Evolutionary conservation across 2,113 vertebrate species (phyloP), one percentile per base, ranked within the genome.

Genomic region (Ceyx melanurus): DNA sequence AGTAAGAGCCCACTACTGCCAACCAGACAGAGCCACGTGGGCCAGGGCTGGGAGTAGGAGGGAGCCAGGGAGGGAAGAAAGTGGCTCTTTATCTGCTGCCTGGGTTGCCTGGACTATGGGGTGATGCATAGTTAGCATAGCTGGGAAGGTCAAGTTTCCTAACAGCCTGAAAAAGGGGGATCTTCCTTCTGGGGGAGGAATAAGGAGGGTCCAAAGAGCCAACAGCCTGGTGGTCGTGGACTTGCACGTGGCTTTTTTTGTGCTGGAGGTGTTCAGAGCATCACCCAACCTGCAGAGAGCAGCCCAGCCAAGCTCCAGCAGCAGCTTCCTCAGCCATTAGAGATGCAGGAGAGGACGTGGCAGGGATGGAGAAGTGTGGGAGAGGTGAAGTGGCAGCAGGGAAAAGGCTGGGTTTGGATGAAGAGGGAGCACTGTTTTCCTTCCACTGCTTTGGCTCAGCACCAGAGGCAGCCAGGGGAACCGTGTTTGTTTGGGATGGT

Each of bases 131-230:
- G 78, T 84, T 92, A 92, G 91, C 82, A 45, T 75, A 82, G 83
- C 82, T 81, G 94, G 51, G 95, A 94, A 96, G 95, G 95, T 96
- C 97, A 96, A 51, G 71, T 84, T 93, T 80, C 46, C 2, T 10
- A 90, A 92, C 9, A 82, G 43, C 43, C 43, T 45, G 43, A 45
- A 45, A 37, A 45, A 45, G 43, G 43, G 43, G 43, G 43, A 45
- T 45, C 43, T 45, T 45, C 43, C 43, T 45, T 45, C 43, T 45
- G 43, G 43, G 43, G 43, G 43, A 45, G 43, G 43, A 45, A 45
- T 45, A 16, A 45, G 43, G 43, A 45, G 43, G 16, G 43, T 45
- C 43, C 43, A 45, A 45, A 45, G 43, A 45, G 43, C 43, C 43
- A 45, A 45, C 43, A 45, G 43, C 43, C 43, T 45, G 43, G 43